Evolutionary conservation across 1,140 invertebrate species (phyloP).

Genomic region (Diabrotica undecimpunctata): DNA sequence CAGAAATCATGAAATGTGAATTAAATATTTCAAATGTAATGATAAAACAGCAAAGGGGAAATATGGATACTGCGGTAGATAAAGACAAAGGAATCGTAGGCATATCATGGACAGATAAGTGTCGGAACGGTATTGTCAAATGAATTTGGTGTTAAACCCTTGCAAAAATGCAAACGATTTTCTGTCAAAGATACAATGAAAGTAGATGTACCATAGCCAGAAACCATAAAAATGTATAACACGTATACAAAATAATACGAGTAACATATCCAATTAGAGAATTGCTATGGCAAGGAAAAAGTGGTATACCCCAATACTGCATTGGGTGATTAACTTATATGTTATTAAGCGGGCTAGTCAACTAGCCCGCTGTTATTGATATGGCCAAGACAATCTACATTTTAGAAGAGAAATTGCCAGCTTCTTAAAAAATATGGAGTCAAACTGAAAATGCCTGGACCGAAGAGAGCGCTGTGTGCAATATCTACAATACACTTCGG

Average conservation of each 20-base stretch:
- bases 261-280: constrained; percentile 1
- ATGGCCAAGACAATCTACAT: neutral
- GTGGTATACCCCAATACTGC: constrained; percentile 6
- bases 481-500: neutral
- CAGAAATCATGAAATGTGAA: constrained; percentile 1
- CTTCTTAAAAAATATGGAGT: constrained; percentile 8
- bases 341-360: neutral
- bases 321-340: constrained; percentile 3
- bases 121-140: constrained; percentile 6
- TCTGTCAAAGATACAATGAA: constrained; percentile 6
- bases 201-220: constrained; percentile 7
- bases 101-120: constrained; percentile 4
- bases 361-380: constrained; percentile 2
- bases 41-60: neutral
- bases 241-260: constrained; percentile 6
- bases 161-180: neutral
- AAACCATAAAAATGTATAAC: constrained; percentile 9
- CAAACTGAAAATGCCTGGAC: neutral
- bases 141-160: constrained; percentile 2
- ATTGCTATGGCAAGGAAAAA: neutral
- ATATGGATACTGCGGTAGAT: constrained; percentile 3
- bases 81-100: neutral
- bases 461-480: neutral
- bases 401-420: neutral
- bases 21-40: neutral